Conservation (phyloP, 2,113 vertebrate genomes). For the Blennius ocellaris region DNA sequence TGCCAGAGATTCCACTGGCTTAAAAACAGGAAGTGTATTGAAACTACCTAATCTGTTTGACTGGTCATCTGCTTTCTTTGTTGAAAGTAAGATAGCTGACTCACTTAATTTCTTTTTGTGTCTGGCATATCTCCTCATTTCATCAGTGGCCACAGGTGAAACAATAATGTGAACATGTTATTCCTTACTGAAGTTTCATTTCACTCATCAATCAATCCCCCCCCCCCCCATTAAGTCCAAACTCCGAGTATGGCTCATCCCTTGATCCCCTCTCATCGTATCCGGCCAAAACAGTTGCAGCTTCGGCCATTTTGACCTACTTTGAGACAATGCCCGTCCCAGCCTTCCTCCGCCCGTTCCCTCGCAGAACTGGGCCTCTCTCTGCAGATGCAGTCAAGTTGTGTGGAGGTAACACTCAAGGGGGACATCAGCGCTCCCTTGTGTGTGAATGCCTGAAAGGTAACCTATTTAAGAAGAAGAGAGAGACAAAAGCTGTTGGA, state of each 20-base stretch:
- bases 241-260: constrained; percentile 1
- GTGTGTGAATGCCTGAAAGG: constrained; percentile 63
- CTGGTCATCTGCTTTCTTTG: constrained; percentile 15
- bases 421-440: constrained; percentile 56
- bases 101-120: constrained; percentile 1
- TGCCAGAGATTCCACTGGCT: constrained; percentile 43
- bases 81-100: constrained; percentile 5
- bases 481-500: constrained; percentile 26
- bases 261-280: constrained; percentile 21
- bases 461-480: constrained; percentile 72
- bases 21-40: constrained; percentile 41
- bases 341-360: constrained; percentile 3
- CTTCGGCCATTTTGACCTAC: constrained; percentile 71
- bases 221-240: constrained; percentile 10
- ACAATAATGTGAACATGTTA: constrained; percentile 18
- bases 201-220: constrained; percentile 11
- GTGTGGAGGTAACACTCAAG: constrained; percentile 58
- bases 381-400: constrained; percentile 53
- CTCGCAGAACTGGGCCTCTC: constrained; percentile 41
- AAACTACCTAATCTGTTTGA: constrained; percentile 46
- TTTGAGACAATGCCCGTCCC: constrained; percentile 64
- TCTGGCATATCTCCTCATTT: not conserved
- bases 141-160: constrained; percentile 21
- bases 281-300: constrained; percentile 49
- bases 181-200: not conserved